Base-by-base conservation (phyloP, 2,888 invertebrate genomes). In the Drosophila seclusa region DNA sequence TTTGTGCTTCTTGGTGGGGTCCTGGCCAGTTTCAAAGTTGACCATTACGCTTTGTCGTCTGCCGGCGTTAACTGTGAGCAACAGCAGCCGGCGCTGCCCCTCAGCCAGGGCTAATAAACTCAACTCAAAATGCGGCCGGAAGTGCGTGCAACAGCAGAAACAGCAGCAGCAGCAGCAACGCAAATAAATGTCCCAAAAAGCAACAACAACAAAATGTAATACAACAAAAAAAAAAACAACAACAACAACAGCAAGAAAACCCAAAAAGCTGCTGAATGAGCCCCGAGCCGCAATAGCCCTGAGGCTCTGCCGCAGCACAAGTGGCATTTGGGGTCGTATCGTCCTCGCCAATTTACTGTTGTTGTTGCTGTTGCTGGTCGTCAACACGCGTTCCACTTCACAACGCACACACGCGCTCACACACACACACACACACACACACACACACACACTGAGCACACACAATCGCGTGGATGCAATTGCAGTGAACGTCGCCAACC, bases 341-440 rank as follows among this genome's bases (percentile, higher is more conserved):
- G 32, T 32, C 29, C 38, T 49, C 29, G 42, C 31, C 16, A 40
- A 27, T n/a, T 59, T 65, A 24, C 13, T 38, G 40, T n/a, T 50
- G 59, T 45, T 58, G 24, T 11, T 24, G 24, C 18, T 53, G 57
- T 38, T 60, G 79, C 53, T 58, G 67, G 60, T 58, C 73, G 68
- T 82, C 75, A 68, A 69, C 80, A 68, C 79, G 89, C 90, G 90
- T 85, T 90, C 87, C 90, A 90, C 85, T 85, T 90, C 90, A 87
- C 83, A 83, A 90, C 87, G 87, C 89, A 83, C 87, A 70, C 67
- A 40, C 32, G 49, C 49, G 31, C 68, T 29, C 34, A 49, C 38
- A 58, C 66, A 68, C 59, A 40, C 67, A 21, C 38, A 29, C 24
- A 60, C 52, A 76, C 83, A 82, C 89, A 79, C 80, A 72, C 60